A percentile compares a stretch with the other conserved stretches of the same genome.
These are phyloP conservation scores for Phocides pigmalion DNA, from an alignment of 1,140 invertebrate genomes.

Conservation along the genomic window DNA sequence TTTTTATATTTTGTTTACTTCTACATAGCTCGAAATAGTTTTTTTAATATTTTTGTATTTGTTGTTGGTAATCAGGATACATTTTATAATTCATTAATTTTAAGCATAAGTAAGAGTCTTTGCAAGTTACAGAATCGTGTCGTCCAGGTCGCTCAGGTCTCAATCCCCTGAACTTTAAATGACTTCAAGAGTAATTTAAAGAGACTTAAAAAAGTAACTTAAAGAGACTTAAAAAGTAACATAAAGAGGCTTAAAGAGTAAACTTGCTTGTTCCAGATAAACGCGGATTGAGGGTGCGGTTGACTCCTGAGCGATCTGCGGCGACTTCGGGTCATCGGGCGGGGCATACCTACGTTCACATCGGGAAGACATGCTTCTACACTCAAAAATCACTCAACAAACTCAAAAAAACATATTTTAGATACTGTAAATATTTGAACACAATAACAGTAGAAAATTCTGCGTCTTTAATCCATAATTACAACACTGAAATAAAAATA, in stretches of 20 bases:
- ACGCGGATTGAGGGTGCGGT: constrained; percentile 73
- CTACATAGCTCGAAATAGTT: neutral
- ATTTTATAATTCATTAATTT: neutral
- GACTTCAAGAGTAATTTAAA: neutral
- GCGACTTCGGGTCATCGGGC: constrained; percentile 29
- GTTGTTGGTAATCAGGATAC: too few species aligned
- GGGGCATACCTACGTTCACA: neutral
- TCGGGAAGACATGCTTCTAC: neutral
- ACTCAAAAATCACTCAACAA: neutral
- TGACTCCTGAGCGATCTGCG: constrained; percentile 76
- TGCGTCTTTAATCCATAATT: too few species aligned
- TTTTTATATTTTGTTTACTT: neutral
- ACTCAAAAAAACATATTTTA: too few species aligned
- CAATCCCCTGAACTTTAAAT: constrained; percentile 43
- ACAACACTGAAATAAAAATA: too few species aligned
- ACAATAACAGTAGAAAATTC: too few species aligned
- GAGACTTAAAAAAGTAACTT: too few species aligned
- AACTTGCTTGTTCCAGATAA: constrained; percentile 81
- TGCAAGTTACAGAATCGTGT: constrained; percentile 40
- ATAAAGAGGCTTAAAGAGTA: constrained; percentile 53
- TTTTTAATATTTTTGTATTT: neutral
- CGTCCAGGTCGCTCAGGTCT: constrained; percentile 77
- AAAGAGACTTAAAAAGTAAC: too few species aligned
- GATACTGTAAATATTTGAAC: too few species aligned
- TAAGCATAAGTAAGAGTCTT: constrained; percentile 13